Conservation (phyloP, 2,113 vertebrate genomes). For the Spilogale gracilis region DNA sequence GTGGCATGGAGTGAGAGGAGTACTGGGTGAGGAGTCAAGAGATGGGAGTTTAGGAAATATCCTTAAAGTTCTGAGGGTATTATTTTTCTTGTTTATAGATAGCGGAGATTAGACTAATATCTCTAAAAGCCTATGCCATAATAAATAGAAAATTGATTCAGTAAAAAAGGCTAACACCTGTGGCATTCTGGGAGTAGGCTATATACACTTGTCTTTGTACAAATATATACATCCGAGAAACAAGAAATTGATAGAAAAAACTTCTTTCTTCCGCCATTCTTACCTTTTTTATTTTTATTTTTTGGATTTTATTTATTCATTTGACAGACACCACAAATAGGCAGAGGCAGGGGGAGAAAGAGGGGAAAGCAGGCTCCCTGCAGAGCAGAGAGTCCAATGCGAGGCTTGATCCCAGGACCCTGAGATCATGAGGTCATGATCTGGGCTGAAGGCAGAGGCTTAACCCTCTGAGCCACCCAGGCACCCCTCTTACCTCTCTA, state of each 20-base stretch:
- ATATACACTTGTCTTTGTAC: neutral
- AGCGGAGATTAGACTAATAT: neutral
- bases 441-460: too few relatives aligned
- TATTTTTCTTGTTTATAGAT: constrained; percentile 12
- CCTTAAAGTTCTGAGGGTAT: neutral
- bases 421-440: too few relatives aligned
- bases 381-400: too few relatives aligned
- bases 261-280: neutral
- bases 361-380: too few relatives aligned
- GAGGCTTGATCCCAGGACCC: too few relatives aligned
- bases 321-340: too few relatives aligned
- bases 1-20: neutral
- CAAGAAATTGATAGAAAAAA: neutral
- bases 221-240: neutral
- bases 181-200: neutral
- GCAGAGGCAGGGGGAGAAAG: too few relatives aligned
- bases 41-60: neutral
- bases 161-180: neutral
- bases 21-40: neutral
- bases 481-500: too few relatives aligned
- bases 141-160: constrained; percentile 10
- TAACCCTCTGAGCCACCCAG: too few relatives aligned
- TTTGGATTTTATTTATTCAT: neutral
- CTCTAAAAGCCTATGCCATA: neutral
- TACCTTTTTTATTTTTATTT: neutral